Evolutionary conservation across 2,113 vertebrate genomes (phyloP).

Genomic region (Cricetomys ansorgei): DNA sequence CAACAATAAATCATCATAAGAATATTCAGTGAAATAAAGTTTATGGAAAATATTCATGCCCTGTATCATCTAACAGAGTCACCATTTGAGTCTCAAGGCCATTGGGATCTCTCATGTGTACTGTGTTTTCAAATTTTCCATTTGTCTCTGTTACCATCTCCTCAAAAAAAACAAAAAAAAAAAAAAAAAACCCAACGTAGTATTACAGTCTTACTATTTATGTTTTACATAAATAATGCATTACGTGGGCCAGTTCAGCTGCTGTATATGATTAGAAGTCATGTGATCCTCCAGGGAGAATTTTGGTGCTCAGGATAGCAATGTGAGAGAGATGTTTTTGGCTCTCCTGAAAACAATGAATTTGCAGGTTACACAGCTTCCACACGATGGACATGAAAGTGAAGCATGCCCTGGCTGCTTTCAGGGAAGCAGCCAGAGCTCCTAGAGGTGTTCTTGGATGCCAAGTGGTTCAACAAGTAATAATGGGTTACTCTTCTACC

Average conservation of each 20-base stretch:
- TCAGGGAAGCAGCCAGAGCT: not conserved
- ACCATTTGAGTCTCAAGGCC: not conserved
- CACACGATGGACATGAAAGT: too few relatives aligned
- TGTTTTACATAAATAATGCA: not conserved
- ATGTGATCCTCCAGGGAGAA: not conserved
- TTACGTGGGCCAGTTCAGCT: not conserved
- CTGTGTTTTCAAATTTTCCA: not conserved
- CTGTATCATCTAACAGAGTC: not conserved
- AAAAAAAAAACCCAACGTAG: too few relatives aligned
- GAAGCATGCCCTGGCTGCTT: too few relatives aligned
- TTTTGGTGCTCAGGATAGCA: not conserved
- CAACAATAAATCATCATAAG: not conserved
- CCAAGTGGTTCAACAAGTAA: not conserved
- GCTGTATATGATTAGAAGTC: not conserved
- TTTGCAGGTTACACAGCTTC: not conserved
- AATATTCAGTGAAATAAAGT: not conserved
- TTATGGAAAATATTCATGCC: not conserved
- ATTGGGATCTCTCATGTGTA: not conserved
- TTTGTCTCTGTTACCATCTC: not conserved
- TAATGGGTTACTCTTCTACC: not conserved
- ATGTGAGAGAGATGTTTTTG: not conserved
- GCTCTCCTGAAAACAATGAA: not conserved
- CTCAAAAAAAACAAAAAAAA: too few relatives aligned
- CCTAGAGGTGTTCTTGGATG: not conserved
- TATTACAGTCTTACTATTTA: not conserved